These are phyloP conservation scores for Pocillopora meandrina DNA, from an alignment of 92 coral and sea anemone genomes.

Conservation along the genomic window DNA sequence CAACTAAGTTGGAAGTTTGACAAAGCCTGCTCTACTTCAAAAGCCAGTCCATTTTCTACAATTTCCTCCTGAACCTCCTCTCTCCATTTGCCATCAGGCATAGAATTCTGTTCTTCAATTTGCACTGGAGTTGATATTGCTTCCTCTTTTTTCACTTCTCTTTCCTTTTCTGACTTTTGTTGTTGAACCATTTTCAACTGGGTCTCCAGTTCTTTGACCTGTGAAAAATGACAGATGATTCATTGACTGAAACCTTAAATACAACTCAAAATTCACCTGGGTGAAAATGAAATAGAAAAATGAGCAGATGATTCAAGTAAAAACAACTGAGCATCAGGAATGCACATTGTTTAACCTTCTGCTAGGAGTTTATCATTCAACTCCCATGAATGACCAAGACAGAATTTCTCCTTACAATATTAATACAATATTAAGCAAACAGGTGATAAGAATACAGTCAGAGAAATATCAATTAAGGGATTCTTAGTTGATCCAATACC, in stretches of 20 bases:
- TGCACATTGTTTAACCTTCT: too few relatives aligned
- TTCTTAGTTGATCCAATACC: too few relatives aligned
- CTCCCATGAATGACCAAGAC: too few relatives aligned
- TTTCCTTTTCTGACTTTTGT: background rate
- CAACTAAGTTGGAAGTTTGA: constrained; percentile 15
- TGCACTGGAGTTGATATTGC: background rate
- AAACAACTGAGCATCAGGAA: too few relatives aligned
- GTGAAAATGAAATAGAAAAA: too few relatives aligned
- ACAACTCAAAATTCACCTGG: too few relatives aligned
- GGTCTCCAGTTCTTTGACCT: constrained; percentile 43
- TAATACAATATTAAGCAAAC: too few relatives aligned
- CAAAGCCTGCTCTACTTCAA: constrained; percentile 21
- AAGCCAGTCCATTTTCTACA: constrained; percentile 22
- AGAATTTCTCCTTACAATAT: too few relatives aligned
- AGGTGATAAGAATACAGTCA: too few relatives aligned
- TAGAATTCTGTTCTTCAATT: background rate
- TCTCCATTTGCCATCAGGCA: background rate
- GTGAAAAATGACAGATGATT: background rate
- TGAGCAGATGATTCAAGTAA: too few relatives aligned
- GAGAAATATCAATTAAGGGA: too few relatives aligned
- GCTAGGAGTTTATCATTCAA: too few relatives aligned
- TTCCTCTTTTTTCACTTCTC: background rate
- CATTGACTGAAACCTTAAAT: background rate
- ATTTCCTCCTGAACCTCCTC: constrained; percentile 15
- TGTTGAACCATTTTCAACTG: constrained; percentile 13